Base-by-base conservation (phyloP, 1,140 invertebrate genomes). In the Bombus terrestris region DNA sequence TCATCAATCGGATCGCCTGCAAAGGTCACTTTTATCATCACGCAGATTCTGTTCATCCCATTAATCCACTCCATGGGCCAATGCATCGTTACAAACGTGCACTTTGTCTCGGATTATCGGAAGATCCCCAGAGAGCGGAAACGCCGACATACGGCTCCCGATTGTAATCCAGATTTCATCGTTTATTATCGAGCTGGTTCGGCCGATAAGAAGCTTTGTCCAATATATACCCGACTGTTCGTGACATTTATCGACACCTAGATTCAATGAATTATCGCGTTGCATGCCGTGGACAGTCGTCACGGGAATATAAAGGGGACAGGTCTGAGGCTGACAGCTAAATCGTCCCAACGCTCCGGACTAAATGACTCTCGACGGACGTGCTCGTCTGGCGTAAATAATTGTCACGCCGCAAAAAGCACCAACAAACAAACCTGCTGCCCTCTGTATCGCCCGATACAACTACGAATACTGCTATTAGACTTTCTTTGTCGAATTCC, bases 191-290 rank as follows among this genome's bases (percentile, higher is more conserved):
- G 47, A 43, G 3, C 28, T 18, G 2, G 37, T 8, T n/a, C 37
- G 3, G 12, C 12, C 68, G 83, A 80, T 85, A 85, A 85, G 83
- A 41, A 80, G 83, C 77, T 73, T 85, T 53, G 57, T 85, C 68
- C 39, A 28, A 28, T 32, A 6, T 25, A 25, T 32, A 66, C 8
- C 32, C 66, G 22, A 3, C 81, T 85, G 83, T 25, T 10, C 35
- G 37, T 85, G 83, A 85, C 83, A 64, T 79, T 80, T 85, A 85
- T 85, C 83, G 83, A 85, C 76, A 85, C 77, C 76, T 73, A 64
- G 35, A 85, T 72, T 72, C 83, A 72, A 85, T 73, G 83, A 85
- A 73, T 85, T 85, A 85, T 80, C 28, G 76, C 39, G 77, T 35
- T 35, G 41, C 25, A 32, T 37, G 76, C 41, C 57, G 9, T 57